A percentile compares a stretch with the other conserved stretches of the same genome.
Evolutionary conservation across 2,113 vertebrate genomes (phyloP).

Genomic region (Uria aalge): DNA sequence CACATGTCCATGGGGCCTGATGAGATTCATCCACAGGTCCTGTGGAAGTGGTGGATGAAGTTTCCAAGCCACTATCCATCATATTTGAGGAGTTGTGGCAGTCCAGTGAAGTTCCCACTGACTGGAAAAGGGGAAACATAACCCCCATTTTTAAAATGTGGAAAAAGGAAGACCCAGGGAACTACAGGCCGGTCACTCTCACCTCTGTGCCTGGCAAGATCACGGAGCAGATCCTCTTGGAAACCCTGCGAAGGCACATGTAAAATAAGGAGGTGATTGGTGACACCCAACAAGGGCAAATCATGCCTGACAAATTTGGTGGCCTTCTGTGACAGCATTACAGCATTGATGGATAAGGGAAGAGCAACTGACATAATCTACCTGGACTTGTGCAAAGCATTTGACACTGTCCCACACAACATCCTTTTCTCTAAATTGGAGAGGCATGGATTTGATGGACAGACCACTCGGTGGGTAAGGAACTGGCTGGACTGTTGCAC

Average conservation of each 20-base stretch:
- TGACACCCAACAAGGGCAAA: not conserved
- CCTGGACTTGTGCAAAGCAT: not conserved
- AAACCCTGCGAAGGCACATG: not conserved
- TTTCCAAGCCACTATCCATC: not conserved
- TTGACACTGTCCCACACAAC: not conserved
- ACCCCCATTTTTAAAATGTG: not conserved
- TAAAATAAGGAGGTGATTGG: not conserved
- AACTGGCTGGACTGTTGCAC: not conserved
- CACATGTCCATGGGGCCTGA: not conserved
- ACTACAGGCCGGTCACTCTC: not conserved
- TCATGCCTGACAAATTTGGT: not conserved
- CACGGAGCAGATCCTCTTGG: not conserved
- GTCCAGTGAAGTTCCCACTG: not conserved
- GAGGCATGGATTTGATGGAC: not conserved
- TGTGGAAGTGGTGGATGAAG: not conserved
- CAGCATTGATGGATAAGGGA: not conserved
- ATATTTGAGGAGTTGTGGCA: not conserved
- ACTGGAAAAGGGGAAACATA: not conserved
- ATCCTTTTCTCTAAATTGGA: not conserved
- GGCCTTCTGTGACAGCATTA: not conserved
- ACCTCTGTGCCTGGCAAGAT: not conserved
- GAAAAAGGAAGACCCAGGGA: not conserved
- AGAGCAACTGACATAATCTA: not conserved
- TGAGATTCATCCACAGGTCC: not conserved
- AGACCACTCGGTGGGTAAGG: not conserved